Conservation (phyloP, 2,797 vertebrate species). For the Danio albolineatus region DNA sequence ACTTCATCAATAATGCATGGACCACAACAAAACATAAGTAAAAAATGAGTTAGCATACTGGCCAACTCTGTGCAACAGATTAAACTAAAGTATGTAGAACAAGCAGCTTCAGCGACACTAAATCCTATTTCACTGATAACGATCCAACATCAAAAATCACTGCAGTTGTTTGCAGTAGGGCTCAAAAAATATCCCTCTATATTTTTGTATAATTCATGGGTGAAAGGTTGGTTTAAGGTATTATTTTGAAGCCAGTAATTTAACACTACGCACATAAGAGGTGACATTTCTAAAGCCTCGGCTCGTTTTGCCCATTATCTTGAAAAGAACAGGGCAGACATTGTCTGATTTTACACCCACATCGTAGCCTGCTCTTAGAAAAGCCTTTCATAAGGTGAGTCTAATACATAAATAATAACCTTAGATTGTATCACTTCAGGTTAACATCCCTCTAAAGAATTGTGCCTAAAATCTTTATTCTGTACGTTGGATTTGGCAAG, state of each 20-base stretch:
- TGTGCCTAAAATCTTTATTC: neutral
- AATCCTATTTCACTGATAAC: conserved; percentile 2
- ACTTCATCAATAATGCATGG: conserved; percentile 73
- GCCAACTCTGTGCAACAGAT: conserved; percentile 13
- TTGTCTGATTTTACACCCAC: conserved; percentile 27
- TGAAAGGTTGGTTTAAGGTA: conserved; percentile 29
- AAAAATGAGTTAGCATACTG: neutral
- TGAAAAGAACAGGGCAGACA: conserved; percentile 26
- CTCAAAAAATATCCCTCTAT: conserved; percentile 1
- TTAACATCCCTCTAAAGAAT: conserved; percentile 19
- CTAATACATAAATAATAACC: conserved; percentile 22
- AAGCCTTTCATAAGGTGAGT: conserved; percentile 18
- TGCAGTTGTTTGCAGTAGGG: neutral
- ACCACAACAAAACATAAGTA: conserved; percentile 21
- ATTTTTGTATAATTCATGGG: neutral
- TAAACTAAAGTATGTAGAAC: conserved; percentile 11
- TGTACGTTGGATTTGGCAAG: neutral
- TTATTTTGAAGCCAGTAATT: conserved; percentile 29
- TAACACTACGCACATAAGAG: conserved; percentile 16
- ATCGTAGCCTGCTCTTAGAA: neutral
- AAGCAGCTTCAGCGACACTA: neutral
- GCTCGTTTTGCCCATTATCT: conserved; percentile 6
- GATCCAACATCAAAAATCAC: neutral
- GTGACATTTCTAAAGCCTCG: conserved; percentile 33
- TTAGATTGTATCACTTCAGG: neutral